phyloP scores from a whole-genome alignment of 2,888 invertebrate species.

The Odontomyia ornata region DNA sequence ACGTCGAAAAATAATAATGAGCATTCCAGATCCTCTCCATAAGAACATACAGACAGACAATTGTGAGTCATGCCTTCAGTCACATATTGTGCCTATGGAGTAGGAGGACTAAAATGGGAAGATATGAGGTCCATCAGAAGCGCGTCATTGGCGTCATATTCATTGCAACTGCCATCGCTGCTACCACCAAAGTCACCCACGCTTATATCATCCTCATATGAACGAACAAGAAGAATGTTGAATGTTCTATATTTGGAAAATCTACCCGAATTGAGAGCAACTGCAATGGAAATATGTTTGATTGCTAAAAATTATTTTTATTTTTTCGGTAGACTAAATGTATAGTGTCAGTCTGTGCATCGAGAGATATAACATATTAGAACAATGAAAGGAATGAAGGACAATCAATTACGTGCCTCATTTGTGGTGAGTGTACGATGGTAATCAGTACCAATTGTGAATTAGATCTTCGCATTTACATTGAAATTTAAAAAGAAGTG shows the following conservation, averaged over 20 bases:
- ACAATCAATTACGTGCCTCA: too few relatives aligned
- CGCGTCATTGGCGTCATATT: conserved; percentile 6
- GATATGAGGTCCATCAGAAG: background rate
- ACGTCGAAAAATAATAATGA: conserved; percentile 9
- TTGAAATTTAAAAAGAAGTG: too few relatives aligned
- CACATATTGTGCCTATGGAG: too few relatives aligned
- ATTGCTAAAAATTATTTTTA: background rate
- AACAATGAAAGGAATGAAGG: too few relatives aligned
- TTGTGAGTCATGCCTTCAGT: background rate
- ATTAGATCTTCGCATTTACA: too few relatives aligned
- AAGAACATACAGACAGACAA: background rate
- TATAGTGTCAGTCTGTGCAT: background rate
- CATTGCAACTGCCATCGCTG: too few relatives aligned
- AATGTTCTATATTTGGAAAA: conserved; percentile 22
- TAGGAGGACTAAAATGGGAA: background rate
- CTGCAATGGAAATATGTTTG: background rate
- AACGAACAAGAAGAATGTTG: background rate
- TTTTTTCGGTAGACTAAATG: background rate
- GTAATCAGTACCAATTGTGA: too few relatives aligned
- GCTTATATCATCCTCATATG: background rate
- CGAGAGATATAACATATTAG: background rate
- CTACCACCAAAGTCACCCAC: conserved; percentile 1
- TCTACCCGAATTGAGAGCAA: background rate
- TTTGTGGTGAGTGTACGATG: too few relatives aligned
- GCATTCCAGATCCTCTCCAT: conserved; percentile 24